phyloP scores from a whole-genome alignment of 1,140 invertebrate species.

The Globodera ellingtonae region DNA sequence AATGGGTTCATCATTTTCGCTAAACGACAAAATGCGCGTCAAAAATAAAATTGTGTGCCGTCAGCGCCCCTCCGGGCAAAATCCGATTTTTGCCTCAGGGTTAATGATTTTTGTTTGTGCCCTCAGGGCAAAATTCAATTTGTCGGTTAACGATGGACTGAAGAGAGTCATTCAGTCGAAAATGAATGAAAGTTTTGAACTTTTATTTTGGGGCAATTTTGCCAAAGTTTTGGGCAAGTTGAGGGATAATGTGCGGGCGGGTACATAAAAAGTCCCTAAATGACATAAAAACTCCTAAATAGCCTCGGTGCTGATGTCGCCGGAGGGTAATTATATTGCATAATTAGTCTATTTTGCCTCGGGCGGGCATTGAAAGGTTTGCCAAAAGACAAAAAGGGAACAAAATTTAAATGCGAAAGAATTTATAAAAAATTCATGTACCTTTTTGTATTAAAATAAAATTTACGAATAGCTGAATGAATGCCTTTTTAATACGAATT shows the following conservation, averaged over 20 bases:
- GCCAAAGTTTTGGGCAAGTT: too few relatives aligned
- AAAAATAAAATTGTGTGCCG: background rate
- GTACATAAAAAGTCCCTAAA: background rate
- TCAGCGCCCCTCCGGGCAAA: background rate
- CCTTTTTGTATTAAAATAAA: background rate
- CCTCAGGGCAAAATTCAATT: background rate
- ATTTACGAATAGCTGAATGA: background rate
- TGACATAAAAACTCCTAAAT: background rate
- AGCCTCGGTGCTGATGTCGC: background rate
- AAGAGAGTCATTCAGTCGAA: too few relatives aligned
- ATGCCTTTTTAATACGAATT: too few relatives aligned
- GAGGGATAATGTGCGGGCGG: background rate
- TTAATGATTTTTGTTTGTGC: background rate
- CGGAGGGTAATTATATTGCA: conserved; percentile 2
- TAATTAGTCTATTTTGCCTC: background rate
- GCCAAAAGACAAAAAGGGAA: background rate
- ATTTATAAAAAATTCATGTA: too few relatives aligned
- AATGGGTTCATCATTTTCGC: too few relatives aligned
- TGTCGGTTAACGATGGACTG: background rate
- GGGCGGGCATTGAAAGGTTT: background rate
- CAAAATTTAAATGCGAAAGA: background rate
- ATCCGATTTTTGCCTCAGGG: too few relatives aligned
- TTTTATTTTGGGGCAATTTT: too few relatives aligned
- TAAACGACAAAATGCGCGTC: background rate
- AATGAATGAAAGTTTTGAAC: too few relatives aligned